Base-by-base conservation (phyloP, 2,113 vertebrate genomes). In the Papio anubis region DNA sequence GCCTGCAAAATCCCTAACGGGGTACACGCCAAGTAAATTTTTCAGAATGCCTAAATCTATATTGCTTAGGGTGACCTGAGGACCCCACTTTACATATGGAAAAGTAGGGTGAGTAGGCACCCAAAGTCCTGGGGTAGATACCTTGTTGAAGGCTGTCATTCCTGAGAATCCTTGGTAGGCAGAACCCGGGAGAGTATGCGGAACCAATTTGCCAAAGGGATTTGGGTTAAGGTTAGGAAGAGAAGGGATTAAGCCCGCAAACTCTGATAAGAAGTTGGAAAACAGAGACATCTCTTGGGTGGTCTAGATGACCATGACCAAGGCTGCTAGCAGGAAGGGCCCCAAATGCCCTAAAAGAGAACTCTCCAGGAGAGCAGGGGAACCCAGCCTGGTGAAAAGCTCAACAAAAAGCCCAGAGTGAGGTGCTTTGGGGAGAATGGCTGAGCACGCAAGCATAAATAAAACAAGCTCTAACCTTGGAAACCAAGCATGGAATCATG, bases 381-480 rank as follows among this genome's bases (percentile, higher is more conserved):
- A 80, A 93, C 45, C 35, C 87, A 90, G 79, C 25, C 43, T 68
- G 17, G 40, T 20, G 27, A 59, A 40, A 86, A n/a, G 55, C 12
- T 88, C 66, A 72, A 86, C 50, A 75, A 43, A 68, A 23, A 21
- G 79, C 43, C 43, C 55, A 32, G 66, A 59, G 68, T 55, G 45
- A 4, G 6, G 75, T 64, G 81, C 78, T 89, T 61, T 68, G 66
- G 82, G 35, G 14, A 97, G 73, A 64, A 91, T 6, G 18, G 82
- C 55, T 89, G 82, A 96, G 68, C 52, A 72, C 1, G 0, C 57
- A 0, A 50, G 70, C 55, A 61, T 38, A 87, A 82, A 78, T 83
- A 90, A 5, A 40, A 75, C 94, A 88, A 80, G 45, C 14, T 89
- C 78, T 83, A 92, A 92, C 86, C 82, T 75, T 66, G 82, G 92